Conservation (phyloP, 2,113 vertebrate species). For the Cisticola juncidis region DNA sequence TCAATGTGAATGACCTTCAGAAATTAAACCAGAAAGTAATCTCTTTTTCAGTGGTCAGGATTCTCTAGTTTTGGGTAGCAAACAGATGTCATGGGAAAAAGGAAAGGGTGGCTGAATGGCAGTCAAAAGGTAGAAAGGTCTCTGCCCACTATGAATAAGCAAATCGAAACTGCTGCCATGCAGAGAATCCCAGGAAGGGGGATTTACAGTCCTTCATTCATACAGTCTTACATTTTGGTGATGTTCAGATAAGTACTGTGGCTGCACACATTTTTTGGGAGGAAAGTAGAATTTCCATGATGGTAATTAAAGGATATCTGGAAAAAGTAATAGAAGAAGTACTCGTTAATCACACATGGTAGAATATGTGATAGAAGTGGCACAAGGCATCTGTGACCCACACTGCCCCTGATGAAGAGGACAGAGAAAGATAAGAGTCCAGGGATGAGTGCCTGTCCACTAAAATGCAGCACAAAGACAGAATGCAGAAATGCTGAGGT, state of each 20-base stretch:
- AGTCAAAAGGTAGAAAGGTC: background rate
- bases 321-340: background rate
- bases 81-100: background rate
- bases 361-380: background rate
- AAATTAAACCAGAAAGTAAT: background rate
- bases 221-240: background rate
- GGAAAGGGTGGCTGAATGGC: background rate
- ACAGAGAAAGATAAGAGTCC: background rate
- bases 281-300: background rate
- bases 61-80: background rate
- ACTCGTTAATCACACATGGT: background rate
- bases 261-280: background rate
- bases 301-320: background rate
- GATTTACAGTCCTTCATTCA: background rate
- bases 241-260: background rate
- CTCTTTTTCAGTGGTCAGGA: background rate
- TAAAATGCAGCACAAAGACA: background rate
- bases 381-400: background rate
- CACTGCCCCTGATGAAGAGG: rapidly evolving
- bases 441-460: background rate
- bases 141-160: background rate
- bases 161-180: background rate
- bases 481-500: background rate
- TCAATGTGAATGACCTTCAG: background rate
- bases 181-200: background rate